Evolutionary conservation across 2,797 vertebrate genomes (phyloP), one percentile per base, ranked within the genome.

Genomic region (Sibirionetta formosa): DNA sequence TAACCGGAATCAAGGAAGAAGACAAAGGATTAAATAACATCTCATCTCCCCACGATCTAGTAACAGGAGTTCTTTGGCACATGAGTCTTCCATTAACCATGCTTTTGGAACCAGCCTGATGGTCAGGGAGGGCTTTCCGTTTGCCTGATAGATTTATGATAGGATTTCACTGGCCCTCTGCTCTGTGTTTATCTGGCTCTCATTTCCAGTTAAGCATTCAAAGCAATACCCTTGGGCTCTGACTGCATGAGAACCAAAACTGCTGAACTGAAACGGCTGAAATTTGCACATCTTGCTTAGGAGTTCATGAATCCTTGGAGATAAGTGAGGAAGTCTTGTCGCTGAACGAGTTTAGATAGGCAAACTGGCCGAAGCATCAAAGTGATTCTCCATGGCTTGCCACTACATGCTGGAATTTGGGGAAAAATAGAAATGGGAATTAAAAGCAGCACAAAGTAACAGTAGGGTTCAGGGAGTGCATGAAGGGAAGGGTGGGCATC

Each of bases 121-220:
- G 72, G 51, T 86, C 68, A 73, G 75, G 64, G 86, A 88, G 8
- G 42, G 19, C 19, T 88, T 83, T 93, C 56, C 84, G 64, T 82
- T 95, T 70, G 71, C 27, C 53, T 77, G 64, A 90, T 64, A 86
- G 81, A 92, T 90, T 96, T 94, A 92, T 8, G 19, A 24, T 42
- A 93, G 77, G 64, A 94, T 94, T 94, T 95, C 64, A 58, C 6
- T 82, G 80, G 71, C 68, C 53, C 51, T 72, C 81, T 86, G 57
- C 50, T 95, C 86, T 79, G 7, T 77, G 66, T 91, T 94, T 95
- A 69, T 91, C 94, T 95, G 91, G 51, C 87, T 90, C 76, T 92
- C 60, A n/a, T 64, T 92, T 91, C 64, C 57, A 93, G 51, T 57
- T 60, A 84, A 90, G 48, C 38, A 84, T 73, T 94, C 77, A 86